Evolutionary conservation across 2,797 vertebrate genomes (phyloP), one percentile per base, ranked within the genome.

Genomic region (Propithecus perrieri): DNA sequence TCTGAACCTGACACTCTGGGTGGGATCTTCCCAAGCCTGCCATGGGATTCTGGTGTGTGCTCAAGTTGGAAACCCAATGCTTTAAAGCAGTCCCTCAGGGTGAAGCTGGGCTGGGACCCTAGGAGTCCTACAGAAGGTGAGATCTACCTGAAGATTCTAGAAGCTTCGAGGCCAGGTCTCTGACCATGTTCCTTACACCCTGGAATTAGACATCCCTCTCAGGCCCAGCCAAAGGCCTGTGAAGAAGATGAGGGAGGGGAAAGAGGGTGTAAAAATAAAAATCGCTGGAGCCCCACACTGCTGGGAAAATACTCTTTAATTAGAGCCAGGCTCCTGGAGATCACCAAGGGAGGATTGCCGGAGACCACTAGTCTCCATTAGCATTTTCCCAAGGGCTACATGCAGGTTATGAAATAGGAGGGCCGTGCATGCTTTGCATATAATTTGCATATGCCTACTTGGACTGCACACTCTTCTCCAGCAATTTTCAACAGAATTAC

Each of bases 341-440:
- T 92, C 84, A 86, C 91, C 79, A 11, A 84, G 85, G 74, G 88
- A 97, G 91, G 57, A 57, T 76, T 94, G 65, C 50, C 7, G 0
- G 63, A 86, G 94, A 96, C 96, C 95, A 93, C 96, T 86, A 41
- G 91, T 97, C 89, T 97, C 96, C 94, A 97, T 98, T 96, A 98
- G 96, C 96, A 97, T 97, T 98, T 97, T 97, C 97, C 97, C 96
- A 96, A 92, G 94, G 96, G 98, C 95, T 94, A 93, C 59, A 95
- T 94, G 79, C 96, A 94, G 93, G 91, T 97, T 95, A 96, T 97
- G 92, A 97, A 97, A 93, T 86, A 97, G 96, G 94, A 97, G 84
- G 93, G 90, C 63, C 0, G 3, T n/a, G 65, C 3, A 14, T 35
- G n/a, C 97, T 98, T 97, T 98, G 96, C 97, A 97, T 97, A 14